Evolutionary conservation across 2,113 vertebrate genomes (phyloP), one percentile per base, ranked within the genome.

Genomic region (Eulemur macaco): DNA sequence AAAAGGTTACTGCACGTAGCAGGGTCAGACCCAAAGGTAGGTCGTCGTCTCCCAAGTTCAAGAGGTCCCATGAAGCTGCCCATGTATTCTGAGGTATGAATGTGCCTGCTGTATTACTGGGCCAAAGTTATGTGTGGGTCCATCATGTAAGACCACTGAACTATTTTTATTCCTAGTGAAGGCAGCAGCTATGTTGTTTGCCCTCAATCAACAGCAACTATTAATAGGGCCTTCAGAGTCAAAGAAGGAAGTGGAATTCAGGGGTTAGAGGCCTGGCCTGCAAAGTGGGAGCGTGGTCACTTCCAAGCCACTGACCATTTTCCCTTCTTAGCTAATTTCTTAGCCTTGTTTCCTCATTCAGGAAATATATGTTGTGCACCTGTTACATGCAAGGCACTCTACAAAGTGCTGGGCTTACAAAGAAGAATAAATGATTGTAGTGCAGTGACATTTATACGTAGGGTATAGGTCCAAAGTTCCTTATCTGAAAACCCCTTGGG

Each of bases 81-180:
- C 54, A 1, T 76, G 37, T 60, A 39, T 20, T 88, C 74, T 60
- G 66, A 88, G 23, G 10, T 90, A 21, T 86, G 69, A 78, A 31
- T 58, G 8, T 73, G 66, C 47, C 64, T 66, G 45, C 45, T 88
- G 21, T 60, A 23, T 73, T 58, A 31, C 68, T 82, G 39, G 52
- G 12, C 81, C 85, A 39, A 94, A 91, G 87, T 76, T 95, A 15
- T 71, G 15, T 91, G 39, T 86, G 85, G 63, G 42, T 68, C 68
- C 93, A 64, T 85, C 90, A 18, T 83, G 45, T 83, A 94, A 96
- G 82, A 95, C 93, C 89, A 84, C 86, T 93, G 86, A 80, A 93
- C 96, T 98, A 96, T 97, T 97, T 97, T 97, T 97, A 89, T 94
- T 97, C 74, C 56, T 31, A 80, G 56, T 71, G 86, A 97, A 91